Conservation (phyloP, 2,888 invertebrate species). For the Sphaeridia pumilis region DNA sequence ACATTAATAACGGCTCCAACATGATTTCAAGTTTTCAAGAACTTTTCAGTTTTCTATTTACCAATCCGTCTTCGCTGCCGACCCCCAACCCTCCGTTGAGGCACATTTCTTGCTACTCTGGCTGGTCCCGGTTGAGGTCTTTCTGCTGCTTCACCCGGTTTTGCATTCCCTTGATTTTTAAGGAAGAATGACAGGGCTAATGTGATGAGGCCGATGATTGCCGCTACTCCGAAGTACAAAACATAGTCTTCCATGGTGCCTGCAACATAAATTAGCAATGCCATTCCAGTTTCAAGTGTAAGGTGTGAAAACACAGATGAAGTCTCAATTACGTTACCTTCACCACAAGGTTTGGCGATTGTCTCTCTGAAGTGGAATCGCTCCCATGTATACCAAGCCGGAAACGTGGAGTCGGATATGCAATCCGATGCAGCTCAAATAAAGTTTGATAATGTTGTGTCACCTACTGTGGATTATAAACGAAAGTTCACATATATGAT, state of each 20-base stretch:
- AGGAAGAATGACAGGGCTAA: constrained; percentile 12
- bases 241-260: constrained; percentile 24
- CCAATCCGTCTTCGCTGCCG: constrained; percentile 16
- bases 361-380: too few species aligned
- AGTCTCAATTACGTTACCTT: too few species aligned
- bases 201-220: constrained; percentile 16
- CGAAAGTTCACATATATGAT: too few species aligned
- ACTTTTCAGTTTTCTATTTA: constrained; percentile 1
- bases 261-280: too few species aligned
- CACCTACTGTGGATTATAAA: too few species aligned
- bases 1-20: not conserved
- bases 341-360: too few species aligned
- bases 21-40: not conserved
- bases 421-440: too few species aligned
- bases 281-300: not conserved
- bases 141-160: constrained; percentile 6
- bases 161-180: not conserved
- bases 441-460: too few species aligned
- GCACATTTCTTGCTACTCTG: not conserved
- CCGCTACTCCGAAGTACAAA: constrained; percentile 26
- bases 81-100: constrained; percentile 3
- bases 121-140: not conserved
- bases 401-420: too few species aligned
- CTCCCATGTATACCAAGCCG: too few species aligned
- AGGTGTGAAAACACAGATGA: not conserved